Evolutionary conservation across 2,113 vertebrate species (phyloP).

Genomic region (Poecile atricapillus): DNA sequence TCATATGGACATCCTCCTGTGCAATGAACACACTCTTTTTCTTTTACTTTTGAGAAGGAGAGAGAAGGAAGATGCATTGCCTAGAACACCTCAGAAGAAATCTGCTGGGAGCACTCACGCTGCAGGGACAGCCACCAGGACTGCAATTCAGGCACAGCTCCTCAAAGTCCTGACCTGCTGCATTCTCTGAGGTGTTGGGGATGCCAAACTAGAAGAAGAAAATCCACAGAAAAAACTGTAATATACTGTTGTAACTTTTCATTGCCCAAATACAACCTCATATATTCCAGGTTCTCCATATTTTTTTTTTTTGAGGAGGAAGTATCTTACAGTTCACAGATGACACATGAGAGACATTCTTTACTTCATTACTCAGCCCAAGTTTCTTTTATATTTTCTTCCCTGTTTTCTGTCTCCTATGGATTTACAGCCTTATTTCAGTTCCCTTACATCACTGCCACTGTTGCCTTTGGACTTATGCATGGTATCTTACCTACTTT

Average conservation of each 20-base stretch:
- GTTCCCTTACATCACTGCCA: background rate
- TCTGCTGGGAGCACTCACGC: rapidly evolving
- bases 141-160: background rate
- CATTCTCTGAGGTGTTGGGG: background rate
- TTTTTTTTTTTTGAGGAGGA: background rate
- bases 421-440: background rate
- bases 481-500: background rate
- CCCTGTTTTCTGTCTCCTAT: background rate
- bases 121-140: too few species aligned
- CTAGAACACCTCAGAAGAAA: background rate
- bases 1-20: background rate
- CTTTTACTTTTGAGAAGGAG: background rate
- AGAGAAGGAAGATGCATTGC: background rate
- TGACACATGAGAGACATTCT: background rate
- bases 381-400: background rate
- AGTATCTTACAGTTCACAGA: background rate
- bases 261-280: background rate
- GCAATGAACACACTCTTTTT: background rate
- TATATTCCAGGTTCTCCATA: background rate
- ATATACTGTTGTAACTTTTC: background rate
- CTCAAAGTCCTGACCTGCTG: background rate
- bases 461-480: background rate
- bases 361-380: background rate
- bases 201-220: background rate
- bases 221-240: background rate